Conservation (phyloP, 2,797 vertebrate genomes). For the Sebastes variabilis region DNA sequence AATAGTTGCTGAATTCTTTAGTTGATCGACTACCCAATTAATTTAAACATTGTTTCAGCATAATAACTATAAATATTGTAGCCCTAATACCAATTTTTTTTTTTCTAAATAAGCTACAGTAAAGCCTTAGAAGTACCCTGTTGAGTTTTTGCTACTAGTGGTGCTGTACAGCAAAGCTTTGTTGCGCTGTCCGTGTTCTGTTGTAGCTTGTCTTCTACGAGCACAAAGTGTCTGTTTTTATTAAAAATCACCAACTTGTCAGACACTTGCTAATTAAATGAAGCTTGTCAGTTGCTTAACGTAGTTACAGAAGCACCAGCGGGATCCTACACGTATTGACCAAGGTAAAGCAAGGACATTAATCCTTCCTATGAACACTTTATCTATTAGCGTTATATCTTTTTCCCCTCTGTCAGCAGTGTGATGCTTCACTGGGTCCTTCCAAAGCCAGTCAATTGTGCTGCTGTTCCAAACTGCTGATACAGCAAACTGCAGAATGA, state of each 20-base stretch:
- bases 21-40: neutral
- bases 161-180: neutral
- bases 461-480: slow-evolving; percentile 60
- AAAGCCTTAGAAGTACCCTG: neutral
- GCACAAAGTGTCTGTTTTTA: slow-evolving; percentile 9
- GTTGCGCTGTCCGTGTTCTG: neutral
- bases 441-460: slow-evolving; percentile 57
- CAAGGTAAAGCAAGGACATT: slow-evolving; percentile 78
- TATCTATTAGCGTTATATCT: slow-evolving; percentile 54
- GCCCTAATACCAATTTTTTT: neutral
- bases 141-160: neutral
- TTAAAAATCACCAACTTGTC: neutral
- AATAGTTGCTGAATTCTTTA: neutral
- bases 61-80: neutral
- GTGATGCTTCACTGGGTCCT: slow-evolving; percentile 65
- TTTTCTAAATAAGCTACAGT: neutral
- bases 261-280: slow-evolving; percentile 27
- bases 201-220: neutral
- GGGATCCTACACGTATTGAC: slow-evolving; percentile 30
- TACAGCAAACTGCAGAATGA: slow-evolving; percentile 53
- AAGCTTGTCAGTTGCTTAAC: slow-evolving; percentile 12
- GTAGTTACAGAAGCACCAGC: neutral
- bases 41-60: neutral
- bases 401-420: slow-evolving; percentile 67
- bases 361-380: slow-evolving; percentile 59